Percentiles rank a stretch among this genome's conserved stretches.
These are phyloP conservation scores for Drosophila murphyi DNA, from an alignment of 1,140 invertebrate species.

Conservation along the genomic window DNA sequence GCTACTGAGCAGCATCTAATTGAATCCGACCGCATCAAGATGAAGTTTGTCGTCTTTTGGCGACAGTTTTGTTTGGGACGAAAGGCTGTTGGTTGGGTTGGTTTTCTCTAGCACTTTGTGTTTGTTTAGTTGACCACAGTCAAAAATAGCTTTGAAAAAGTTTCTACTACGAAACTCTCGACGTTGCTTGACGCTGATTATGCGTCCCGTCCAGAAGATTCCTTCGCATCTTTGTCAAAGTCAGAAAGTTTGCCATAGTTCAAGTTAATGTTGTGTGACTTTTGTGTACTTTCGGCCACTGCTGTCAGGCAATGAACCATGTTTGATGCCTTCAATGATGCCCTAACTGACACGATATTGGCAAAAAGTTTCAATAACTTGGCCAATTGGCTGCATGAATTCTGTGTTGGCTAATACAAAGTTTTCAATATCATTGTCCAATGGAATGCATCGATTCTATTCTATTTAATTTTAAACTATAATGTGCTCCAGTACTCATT, in stretches of 20 bases:
- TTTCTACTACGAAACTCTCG: conserved; percentile 51
- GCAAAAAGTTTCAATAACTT: conserved; percentile 73
- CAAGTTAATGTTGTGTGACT: conserved; percentile 82
- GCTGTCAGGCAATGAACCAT: conserved; percentile 70
- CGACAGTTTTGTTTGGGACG: conserved; percentile 70
- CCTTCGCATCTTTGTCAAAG: conserved; percentile 70
- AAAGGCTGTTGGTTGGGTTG: background rate
- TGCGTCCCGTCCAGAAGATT: conserved; percentile 45
- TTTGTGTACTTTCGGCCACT: conserved; percentile 64
- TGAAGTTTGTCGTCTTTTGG: conserved; percentile 74
- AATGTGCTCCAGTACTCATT: too few relatives aligned
- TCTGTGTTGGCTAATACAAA: conserved; percentile 39
- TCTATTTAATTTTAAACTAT: too few relatives aligned
- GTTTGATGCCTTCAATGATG: conserved; percentile 56
- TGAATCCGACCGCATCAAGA: conserved; percentile 78
- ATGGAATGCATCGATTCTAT: background rate
- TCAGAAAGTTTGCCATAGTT: conserved; percentile 79
- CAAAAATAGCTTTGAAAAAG: conserved; percentile 80
- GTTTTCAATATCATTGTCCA: conserved; percentile 18
- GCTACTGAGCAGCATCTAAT: conserved; percentile 57
- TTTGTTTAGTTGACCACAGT: conserved; percentile 81
- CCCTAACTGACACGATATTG: conserved; percentile 57
- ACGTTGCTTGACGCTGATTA: conserved; percentile 24
- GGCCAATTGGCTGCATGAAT: conserved; percentile 59
- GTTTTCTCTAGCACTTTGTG: conserved; percentile 56